Evolutionary conservation across 92 coral and sea anemone genomes (phyloP).

Genomic region (Zoanthus solanderi): DNA sequence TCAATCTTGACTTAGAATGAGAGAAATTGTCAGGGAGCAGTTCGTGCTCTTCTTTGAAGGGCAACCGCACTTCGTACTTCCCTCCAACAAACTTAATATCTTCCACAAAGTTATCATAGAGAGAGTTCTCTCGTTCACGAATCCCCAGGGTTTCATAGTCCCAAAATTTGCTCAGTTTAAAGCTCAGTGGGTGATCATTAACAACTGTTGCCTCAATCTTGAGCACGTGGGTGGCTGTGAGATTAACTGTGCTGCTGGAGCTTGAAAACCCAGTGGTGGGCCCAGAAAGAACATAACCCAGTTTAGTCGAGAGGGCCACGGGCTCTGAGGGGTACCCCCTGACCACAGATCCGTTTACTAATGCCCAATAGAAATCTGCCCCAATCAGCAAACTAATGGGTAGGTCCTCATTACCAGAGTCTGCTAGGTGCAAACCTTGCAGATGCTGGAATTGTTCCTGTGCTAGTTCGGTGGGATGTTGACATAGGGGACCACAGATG

Average conservation of each 20-base stretch:
- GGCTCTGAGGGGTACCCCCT: too few species aligned
- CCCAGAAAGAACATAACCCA: not conserved
- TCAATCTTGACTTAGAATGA: not conserved
- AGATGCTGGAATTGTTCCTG: not conserved
- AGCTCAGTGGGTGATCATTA: not conserved
- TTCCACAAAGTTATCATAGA: conserved; percentile 55
- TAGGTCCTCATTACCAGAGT: not conserved
- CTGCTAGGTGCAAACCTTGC: not conserved
- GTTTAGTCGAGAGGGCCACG: not conserved
- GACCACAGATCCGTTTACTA: too few species aligned
- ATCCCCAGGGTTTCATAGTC: conserved; percentile 62
- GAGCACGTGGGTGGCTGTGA: conserved; percentile 4
- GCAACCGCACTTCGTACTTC: conserved; percentile 25
- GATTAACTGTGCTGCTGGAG: not conserved
- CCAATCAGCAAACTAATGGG: not conserved
- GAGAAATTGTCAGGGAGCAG: conserved; percentile 64
- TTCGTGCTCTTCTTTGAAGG: conserved; percentile 45
- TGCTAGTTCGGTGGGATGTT: not conserved
- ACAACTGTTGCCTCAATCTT: not conserved
- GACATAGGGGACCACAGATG: not conserved
- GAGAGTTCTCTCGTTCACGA: conserved; percentile 13
- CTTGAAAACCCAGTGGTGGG: not conserved
- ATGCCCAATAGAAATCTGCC: too few species aligned
- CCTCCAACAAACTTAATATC: conserved; percentile 46
- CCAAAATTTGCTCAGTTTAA: conserved; percentile 51